Base-by-base conservation (phyloP, 2,113 vertebrate genomes). In the Bubo blakistoni region DNA sequence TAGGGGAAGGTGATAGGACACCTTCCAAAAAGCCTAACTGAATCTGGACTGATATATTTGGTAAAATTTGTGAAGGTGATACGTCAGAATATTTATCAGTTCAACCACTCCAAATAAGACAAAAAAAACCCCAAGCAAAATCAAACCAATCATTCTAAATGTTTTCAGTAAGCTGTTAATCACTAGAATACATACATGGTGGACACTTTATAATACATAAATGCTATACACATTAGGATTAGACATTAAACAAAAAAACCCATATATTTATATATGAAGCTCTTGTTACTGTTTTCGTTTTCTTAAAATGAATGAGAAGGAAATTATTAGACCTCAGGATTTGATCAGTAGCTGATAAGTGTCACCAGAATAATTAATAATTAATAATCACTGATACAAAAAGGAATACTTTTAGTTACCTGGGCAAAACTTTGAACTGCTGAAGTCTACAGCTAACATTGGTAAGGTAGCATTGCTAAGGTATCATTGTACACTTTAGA, bases 251-350 rank as follows among this genome's bases (percentile, higher is more conserved):
- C 16, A 30, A 26, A 25, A 49, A 4, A 3, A 4, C 8, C 8
- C 40, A 40, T 11, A 40, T 40, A 16, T 0, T 29, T 6, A 52
- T 18, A 46, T 10, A 34, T 30, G 4, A 29, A 52, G 1, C 1
- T 40, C 52, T 77, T 52, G 2, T 55, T 61, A 24, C 11, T 18
- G 2, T 47, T 81, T 81, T 59, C 73, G 1, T 21, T 87, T 86
- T 63, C 36, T n/a, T 66, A 34, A 81, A 78, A 79, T 4, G 2
- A 4, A 32, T 77, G 4, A 49, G 86, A 80, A 83, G 1, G 47
- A 95, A 67, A 61, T 46, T 42, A 59, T 54, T 81, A 49, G 49
- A 59, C 7, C 14, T 51, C 46, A 21, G 5, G n/a, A 73, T 67
- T 21, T 69, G 32, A 47, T 6, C 19, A 38, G 18, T 30, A 92